Conservation (phyloP, 1,140 invertebrate species). For the Saxidomus purpurata region DNA sequence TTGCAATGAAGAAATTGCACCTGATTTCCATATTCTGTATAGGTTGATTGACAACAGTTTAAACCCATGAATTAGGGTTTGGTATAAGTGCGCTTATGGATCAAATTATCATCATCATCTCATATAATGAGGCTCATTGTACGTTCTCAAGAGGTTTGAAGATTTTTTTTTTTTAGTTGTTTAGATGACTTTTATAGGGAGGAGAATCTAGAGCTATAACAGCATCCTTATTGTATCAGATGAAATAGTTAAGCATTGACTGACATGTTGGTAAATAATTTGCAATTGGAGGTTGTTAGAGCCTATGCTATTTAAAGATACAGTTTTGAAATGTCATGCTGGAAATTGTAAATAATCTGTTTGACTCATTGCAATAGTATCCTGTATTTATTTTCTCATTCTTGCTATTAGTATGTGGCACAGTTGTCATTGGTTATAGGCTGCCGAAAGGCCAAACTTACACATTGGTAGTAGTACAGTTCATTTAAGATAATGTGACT, state of each 20-base stretch:
- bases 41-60: constrained; percentile 13
- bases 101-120: constrained; percentile 14
- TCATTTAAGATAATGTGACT: too few relatives aligned
- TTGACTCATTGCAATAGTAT: background rate
- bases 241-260: background rate
- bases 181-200: background rate
- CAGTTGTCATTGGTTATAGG: too few relatives aligned
- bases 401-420: too few relatives aligned
- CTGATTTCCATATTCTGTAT: background rate
- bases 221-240: background rate
- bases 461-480: too few relatives aligned
- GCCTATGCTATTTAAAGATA: background rate
- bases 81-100: constrained; percentile 13
- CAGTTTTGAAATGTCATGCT: background rate
- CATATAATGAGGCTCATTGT: constrained; percentile 4
- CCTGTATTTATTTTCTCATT: background rate
- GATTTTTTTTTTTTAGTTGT: background rate
- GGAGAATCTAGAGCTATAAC: background rate
- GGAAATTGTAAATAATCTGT: background rate
- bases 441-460: too few relatives aligned
- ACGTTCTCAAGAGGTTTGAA: background rate
- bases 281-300: background rate
- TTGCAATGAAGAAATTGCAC: background rate
- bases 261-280: background rate
- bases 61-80: constrained; percentile 4